Evolutionary conservation across 2,888 invertebrate genomes (phyloP).

Genomic region (Acanthosepion lycidas): DNA sequence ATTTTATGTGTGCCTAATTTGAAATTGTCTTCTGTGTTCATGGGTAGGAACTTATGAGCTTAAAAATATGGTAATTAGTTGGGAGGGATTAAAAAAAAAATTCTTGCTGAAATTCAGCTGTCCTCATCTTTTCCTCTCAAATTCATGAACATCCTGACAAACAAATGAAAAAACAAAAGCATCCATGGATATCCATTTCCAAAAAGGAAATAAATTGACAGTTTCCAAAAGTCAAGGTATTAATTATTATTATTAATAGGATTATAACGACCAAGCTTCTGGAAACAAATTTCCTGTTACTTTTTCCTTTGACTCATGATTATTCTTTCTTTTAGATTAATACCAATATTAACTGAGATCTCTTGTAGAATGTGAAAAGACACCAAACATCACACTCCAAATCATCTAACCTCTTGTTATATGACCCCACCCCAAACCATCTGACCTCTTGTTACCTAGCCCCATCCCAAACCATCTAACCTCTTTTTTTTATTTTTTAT

Average conservation of each 20-base stretch:
- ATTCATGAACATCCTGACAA: neutral
- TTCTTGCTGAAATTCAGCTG: too few species aligned
- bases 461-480: too few species aligned
- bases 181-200: neutral
- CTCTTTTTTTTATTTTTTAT: too few species aligned
- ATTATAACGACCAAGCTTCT: too few species aligned
- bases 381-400: too few species aligned
- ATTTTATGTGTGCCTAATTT: neutral
- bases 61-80: neutral
- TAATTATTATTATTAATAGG: neutral
- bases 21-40: neutral
- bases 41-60: neutral
- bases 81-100: neutral
- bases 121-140: neutral
- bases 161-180: neutral
- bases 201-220: neutral
- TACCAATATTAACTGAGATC: neutral
- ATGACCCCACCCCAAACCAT: too few species aligned
- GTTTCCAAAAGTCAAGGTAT: neutral
- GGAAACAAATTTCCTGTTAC: too few species aligned
- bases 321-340: neutral
- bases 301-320: neutral
- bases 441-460: too few species aligned
- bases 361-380: too few species aligned
- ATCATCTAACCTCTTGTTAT: too few species aligned